Percentiles rank a stretch among this genome's conserved stretches.
Evolutionary conservation across 2,888 invertebrate species (phyloP).

Genomic region (Eumerus sabulonum): DNA sequence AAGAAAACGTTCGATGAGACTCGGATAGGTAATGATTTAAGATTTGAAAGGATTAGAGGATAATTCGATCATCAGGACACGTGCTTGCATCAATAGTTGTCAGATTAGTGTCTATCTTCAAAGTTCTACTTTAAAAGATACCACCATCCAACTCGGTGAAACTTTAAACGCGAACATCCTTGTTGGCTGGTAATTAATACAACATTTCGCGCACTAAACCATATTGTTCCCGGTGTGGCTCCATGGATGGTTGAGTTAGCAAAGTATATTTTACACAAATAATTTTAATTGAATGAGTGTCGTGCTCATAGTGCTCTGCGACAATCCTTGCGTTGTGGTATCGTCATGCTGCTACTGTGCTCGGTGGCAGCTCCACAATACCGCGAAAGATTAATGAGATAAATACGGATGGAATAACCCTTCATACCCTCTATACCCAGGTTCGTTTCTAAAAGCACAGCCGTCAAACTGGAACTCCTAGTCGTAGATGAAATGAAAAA

Average conservation of each 20-base stretch:
- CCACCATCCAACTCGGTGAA: constrained; percentile 16
- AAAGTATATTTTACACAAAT: constrained; percentile 42
- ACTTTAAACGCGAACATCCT: constrained; percentile 33
- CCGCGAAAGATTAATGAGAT: constrained; percentile 69
- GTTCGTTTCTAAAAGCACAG: constrained; percentile 16
- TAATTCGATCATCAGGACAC: no score
- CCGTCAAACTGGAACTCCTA: constrained; percentile 41
- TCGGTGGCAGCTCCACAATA: constrained; percentile 61
- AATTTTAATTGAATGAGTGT: constrained; percentile 63
- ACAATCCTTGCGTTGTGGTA: constrained; percentile 57
- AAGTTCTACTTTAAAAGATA: no score
- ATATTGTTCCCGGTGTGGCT: constrained; percentile 45
- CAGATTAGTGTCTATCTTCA: no score
- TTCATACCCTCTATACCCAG: constrained; percentile 26
- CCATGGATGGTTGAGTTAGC: neutral
- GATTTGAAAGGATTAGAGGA: no score
- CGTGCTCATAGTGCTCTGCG: constrained; percentile 34
- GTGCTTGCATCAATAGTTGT: no score
- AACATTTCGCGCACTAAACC: constrained; percentile 51
- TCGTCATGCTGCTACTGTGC: constrained; percentile 53
- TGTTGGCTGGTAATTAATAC: constrained; percentile 57
- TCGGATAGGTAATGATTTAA: no score
- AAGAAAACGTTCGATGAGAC: neutral
- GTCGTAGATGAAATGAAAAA: constrained; percentile 63
- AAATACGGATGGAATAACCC: constrained; percentile 63